phyloP scores from a whole-genome alignment of 2,113 vertebrate species.

The Lanius ludovicianus region DNA sequence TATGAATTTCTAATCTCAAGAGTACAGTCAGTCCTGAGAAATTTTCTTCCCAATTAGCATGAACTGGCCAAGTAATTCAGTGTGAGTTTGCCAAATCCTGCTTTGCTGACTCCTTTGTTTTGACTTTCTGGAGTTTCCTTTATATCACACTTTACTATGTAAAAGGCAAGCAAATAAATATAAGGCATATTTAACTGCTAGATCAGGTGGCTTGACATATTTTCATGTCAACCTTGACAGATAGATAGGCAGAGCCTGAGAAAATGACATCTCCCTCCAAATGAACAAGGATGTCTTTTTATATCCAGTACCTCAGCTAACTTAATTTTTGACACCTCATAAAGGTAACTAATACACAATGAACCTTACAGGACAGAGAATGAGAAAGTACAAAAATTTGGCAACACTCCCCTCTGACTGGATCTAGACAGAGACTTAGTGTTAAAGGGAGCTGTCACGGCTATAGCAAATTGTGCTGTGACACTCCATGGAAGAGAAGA shows the following conservation, averaged over 20 bases:
- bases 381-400: neutral
- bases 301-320: conserved; percentile 20
- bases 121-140: neutral
- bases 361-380: conserved; percentile 5
- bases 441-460: neutral
- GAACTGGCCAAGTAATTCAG: neutral
- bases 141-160: neutral
- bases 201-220: neutral
- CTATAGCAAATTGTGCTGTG: neutral
- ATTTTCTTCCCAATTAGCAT: neutral
- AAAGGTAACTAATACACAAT: conserved; percentile 19
- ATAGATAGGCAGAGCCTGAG: conserved; percentile 3
- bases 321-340: conserved; percentile 15
- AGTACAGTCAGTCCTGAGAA: neutral
- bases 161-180: neutral
- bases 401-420: neutral
- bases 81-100: neutral
- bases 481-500: neutral
- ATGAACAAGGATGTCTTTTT: conserved; percentile 17
- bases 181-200: conserved; percentile 16
- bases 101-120: neutral
- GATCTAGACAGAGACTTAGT: neutral
- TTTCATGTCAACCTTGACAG: conserved; percentile 22
- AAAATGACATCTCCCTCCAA: conserved; percentile 31
- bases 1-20: neutral